Evolutionary conservation across 2,113 vertebrate species (phyloP), one percentile per base, ranked within the genome.

Genomic region (Jaculus jaculus): DNA sequence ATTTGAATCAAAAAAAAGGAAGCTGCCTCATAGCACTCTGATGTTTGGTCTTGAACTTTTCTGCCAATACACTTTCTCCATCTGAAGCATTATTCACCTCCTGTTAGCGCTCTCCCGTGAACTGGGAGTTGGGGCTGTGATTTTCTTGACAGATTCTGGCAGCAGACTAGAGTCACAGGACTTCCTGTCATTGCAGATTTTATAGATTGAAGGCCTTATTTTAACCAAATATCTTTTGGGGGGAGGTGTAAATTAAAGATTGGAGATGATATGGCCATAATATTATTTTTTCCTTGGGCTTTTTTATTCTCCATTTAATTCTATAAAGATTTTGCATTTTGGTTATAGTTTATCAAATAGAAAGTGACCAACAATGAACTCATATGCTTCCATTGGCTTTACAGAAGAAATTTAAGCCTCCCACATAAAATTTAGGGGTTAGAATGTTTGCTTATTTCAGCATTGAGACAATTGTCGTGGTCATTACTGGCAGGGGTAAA

Each of bases 61-160:
- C 65, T 74, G 80, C 85, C 91, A 71, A 80, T 77, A 34, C 6
- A 61, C 30, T 88, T 42, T 24, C 90, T 85, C 96, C 79, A 75
- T 96, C 92, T 71, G 79, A 91, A 95, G 92, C 88, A 0, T 7
- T 93, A 85, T 0, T 13, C 93, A 94, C 95, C 96, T 95, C 81
- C 95, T 95, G 95, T 97, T 98, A 96, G 96, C 89, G 87, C 95
- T 95, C 97, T 96, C 94, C 83, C 80, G n/a, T 94, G 95, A 95
- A 94, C 60, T 96, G 90, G 95, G 74, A 95, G 69, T 91, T 91
- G 18, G 23, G 42, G 83, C 89, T 30, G 91, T 97, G 97, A 97
- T 98, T 97, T 98, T 97, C 96, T 96, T 97, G 97, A 97, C 97
- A 97, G 97, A 94, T 97, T 90, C 96, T 96, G 92, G 94, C 96